A percentile compares a stretch with the other conserved stretches of the same genome.
Conservation (phyloP, 2,888 invertebrate species). For the Autographa pulchrina region DNA sequence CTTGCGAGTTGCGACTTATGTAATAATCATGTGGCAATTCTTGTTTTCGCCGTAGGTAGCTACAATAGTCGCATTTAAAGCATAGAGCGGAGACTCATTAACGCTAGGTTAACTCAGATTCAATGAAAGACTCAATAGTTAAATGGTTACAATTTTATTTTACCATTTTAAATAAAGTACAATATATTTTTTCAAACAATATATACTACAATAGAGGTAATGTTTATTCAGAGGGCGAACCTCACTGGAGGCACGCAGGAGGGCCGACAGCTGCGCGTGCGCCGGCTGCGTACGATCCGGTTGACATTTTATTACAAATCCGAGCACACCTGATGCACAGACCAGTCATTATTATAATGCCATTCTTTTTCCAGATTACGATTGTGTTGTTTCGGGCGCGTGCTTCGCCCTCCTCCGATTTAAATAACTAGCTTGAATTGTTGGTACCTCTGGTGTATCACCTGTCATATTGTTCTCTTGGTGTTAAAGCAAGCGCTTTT, state of each 20-base stretch:
- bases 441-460: constrained; percentile 12
- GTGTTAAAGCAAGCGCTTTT: neutral
- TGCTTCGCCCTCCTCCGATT: constrained; percentile 64
- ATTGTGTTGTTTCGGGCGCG: constrained; percentile 71
- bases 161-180: constrained; percentile 45
- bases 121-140: neutral
- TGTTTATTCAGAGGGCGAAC: constrained; percentile 81
- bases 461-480: constrained; percentile 22
- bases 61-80: neutral
- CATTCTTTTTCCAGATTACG: constrained; percentile 74
- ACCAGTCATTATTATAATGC: constrained; percentile 83
- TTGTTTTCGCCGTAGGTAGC: neutral
- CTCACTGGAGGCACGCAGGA: constrained; percentile 72
- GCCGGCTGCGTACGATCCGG: constrained; percentile 82
- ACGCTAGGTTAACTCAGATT: neutral
- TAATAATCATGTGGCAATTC: neutral
- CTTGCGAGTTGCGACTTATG: too few relatives aligned
- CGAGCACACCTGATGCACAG: constrained; percentile 85
- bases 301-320: constrained; percentile 87
- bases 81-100: neutral
- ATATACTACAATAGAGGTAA: constrained; percentile 73
- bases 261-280: constrained; percentile 84
- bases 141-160: constrained; percentile 19
- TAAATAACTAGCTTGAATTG: constrained; percentile 44
- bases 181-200: constrained; percentile 67